phyloP scores from a whole-genome alignment of 1,140 invertebrate genomes.

The Pseudomyrmex dendroicus region DNA sequence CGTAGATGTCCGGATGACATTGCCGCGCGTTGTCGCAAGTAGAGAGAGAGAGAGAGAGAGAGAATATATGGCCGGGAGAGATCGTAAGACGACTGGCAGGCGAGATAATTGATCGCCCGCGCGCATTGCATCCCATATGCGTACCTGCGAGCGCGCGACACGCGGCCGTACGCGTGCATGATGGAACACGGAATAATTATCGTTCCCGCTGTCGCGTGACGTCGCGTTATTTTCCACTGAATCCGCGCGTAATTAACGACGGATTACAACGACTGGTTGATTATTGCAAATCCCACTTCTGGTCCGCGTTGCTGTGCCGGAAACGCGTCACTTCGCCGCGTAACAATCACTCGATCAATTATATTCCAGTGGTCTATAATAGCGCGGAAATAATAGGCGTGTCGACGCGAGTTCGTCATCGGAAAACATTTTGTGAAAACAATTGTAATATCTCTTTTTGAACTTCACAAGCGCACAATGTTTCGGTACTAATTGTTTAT shows the following conservation, averaged over 20 bases:
- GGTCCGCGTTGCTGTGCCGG: slow-evolving; percentile 4
- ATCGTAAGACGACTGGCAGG: slow-evolving; percentile 43
- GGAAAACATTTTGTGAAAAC: neutral
- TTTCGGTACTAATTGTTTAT: neutral
- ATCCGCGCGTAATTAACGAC: slow-evolving; percentile 70
- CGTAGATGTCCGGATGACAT: neutral
- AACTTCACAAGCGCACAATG: neutral
- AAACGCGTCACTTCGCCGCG: slow-evolving; percentile 27
- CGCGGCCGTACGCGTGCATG: slow-evolving; percentile 51
- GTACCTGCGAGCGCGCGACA: slow-evolving; percentile 52
- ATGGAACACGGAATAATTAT: slow-evolving; percentile 61
- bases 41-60: slow-evolving; percentile 25
- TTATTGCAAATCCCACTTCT: slow-evolving; percentile 61
- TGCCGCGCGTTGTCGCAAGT: slow-evolving; percentile 2
- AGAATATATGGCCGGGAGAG: slow-evolving; percentile 17
- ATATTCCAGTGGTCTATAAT: slow-evolving; percentile 19
- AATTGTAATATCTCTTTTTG: neutral
- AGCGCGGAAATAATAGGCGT: neutral
- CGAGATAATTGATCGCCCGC: slow-evolving; percentile 59
- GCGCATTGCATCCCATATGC: slow-evolving; percentile 21
- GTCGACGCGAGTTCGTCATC: neutral
- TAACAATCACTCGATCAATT: slow-evolving; percentile 41
- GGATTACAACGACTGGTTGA: slow-evolving; percentile 65
- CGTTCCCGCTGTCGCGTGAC: slow-evolving; percentile 62
- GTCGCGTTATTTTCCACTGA: slow-evolving; percentile 66